Evolutionary conservation across 2,888 invertebrate species (phyloP), one percentile per base, ranked within the genome.

Genomic region (Drosophila fungiperda): DNA sequence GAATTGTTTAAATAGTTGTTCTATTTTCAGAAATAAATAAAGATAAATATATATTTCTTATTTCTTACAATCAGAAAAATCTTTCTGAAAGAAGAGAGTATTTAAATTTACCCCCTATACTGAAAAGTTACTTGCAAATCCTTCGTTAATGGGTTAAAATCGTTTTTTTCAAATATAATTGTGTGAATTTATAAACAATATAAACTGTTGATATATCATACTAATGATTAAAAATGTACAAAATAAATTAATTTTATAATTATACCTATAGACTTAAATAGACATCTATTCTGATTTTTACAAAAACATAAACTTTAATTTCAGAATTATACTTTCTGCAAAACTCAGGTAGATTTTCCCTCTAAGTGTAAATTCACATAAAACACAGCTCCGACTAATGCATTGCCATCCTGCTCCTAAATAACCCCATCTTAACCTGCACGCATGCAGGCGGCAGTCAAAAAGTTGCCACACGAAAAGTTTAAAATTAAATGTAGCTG

Each of bases 401-500:
- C 88, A 89, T 86, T 80, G 73, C 83, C 68, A 77, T 69, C 61
- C 68, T 29, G 49, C 88, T 59, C 60, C 80, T 69, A 79, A 89
- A 87, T 89, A 84, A 87, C 73, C 78, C 58, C 75, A 61, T 20
- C 53, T 55, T 58, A 36, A 50, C 67, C 52, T 62, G 50, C 64
- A 60, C 57, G 62, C 53, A 32, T 36, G 50, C 72, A 52, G 53
- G 64, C 66, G 65, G 52, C 50, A 82, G 68, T 82, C 80, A 78
- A 79, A 73, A 88, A 83, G 80, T 82, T 82, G 70, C 71, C 76
- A 73, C 73, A 72, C 78, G 71, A 82, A 84, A 86, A 86, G 90
- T 86, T 86, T 80, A 74, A 86, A 90, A 90, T 86, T 88, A 86
- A 86, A 86, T 68, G 89, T 75, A 74, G 66, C 65, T 68, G 81